Evolutionary conservation across 2,888 invertebrate genomes (phyloP).

Genomic region (Eristalis tenax): DNA sequence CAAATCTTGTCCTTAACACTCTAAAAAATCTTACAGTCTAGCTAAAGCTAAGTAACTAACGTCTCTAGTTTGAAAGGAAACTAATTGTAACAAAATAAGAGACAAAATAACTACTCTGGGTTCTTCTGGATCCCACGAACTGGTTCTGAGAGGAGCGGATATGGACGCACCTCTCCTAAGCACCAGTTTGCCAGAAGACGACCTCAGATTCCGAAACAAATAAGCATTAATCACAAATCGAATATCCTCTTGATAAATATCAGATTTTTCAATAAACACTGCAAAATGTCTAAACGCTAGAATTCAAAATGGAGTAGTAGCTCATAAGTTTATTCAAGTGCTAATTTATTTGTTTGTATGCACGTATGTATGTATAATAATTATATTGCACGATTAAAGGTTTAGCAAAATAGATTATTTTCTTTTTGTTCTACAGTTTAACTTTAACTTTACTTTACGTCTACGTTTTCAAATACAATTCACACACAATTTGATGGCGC

Average conservation of each 20-base stretch:
- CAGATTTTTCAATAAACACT: constrained; percentile 3
- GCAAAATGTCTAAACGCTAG: constrained; percentile 43
- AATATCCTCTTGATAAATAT: background rate
- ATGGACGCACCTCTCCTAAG: background rate
- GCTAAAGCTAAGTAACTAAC: constrained; percentile 38
- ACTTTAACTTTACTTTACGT: constrained; percentile 1
- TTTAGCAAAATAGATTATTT: constrained; percentile 65
- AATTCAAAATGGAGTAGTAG: constrained; percentile 52
- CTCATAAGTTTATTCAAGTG: constrained; percentile 25
- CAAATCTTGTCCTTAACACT: constrained; percentile 9
- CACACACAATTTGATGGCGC: constrained; percentile 34
- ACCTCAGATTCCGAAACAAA: background rate
- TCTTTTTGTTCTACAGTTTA: constrained; percentile 27
- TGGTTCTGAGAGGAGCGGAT: background rate
- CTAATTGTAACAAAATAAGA: background rate
- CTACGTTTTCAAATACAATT: constrained; percentile 12
- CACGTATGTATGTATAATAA: constrained; percentile 26
- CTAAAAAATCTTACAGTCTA: constrained; percentile 45
- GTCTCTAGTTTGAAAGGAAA: background rate
- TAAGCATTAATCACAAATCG: constrained; percentile 14
- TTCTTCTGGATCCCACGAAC: background rate
- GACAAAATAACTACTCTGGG: constrained; percentile 20
- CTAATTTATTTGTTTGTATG: constrained; percentile 5
- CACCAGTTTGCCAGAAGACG: background rate
- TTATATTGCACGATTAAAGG: constrained; percentile 59